Percentiles rank a stretch among this genome's conserved stretches.
Evolutionary conservation across 2,888 invertebrate genomes (phyloP).

Genomic region (Pristionchus mayeri): DNA sequence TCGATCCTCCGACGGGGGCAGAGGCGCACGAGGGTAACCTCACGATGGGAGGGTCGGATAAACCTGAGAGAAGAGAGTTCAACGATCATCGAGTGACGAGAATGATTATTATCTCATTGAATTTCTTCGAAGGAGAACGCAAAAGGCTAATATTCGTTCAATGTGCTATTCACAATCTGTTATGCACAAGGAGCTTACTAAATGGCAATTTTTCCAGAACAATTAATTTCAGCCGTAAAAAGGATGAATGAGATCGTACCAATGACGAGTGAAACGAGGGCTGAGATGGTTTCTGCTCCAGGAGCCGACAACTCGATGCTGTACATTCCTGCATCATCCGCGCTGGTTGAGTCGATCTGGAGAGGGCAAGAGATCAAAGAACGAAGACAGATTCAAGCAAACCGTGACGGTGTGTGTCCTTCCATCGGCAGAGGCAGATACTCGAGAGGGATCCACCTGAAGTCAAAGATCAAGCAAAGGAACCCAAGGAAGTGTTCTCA

Average conservation of each 20-base stretch:
- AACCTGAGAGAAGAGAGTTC: constrained; percentile 48
- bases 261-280: constrained; percentile 90
- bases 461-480: background rate
- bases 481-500: constrained; percentile 79
- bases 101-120: no score
- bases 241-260: constrained; percentile 55
- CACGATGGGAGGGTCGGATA: constrained; percentile 59
- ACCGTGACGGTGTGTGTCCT: constrained; percentile 44
- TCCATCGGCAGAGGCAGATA: constrained; percentile 34
- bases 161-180: background rate
- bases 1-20: constrained; percentile 58
- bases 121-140: no score
- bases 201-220: no score
- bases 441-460: constrained; percentile 48
- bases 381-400: background rate
- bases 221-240: no score
- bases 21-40: constrained; percentile 65
- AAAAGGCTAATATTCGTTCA: no score
- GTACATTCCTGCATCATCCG: constrained; percentile 93
- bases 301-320: constrained; percentile 92
- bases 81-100: no score
- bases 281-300: constrained; percentile 89
- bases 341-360: constrained; percentile 80
- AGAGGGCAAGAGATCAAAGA: constrained; percentile 25
- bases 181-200: no score